A percentile compares a stretch with the other conserved stretches of the same genome.
Conservation (phyloP, 2,113 vertebrate species). For the Albula glossodonta region DNA sequence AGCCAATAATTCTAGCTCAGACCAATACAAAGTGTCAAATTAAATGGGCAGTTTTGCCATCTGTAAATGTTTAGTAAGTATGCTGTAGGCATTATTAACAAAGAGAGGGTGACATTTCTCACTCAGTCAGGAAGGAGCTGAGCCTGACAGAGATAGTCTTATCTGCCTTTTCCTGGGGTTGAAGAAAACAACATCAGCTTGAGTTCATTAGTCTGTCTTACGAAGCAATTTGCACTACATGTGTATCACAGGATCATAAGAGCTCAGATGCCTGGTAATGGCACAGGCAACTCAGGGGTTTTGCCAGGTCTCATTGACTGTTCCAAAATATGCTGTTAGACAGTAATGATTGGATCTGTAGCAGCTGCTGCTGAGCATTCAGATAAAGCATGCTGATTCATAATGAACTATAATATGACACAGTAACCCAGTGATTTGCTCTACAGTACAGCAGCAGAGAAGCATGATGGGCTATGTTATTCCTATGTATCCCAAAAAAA, state of each 20-base stretch:
- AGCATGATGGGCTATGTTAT: neutral
- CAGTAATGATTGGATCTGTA: neutral
- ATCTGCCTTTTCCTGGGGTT: neutral
- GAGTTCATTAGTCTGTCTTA: no score
- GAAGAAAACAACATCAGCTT: no score
- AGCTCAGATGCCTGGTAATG: no score
- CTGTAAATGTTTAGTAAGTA: constrained; percentile 43
- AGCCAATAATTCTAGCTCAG: no score
- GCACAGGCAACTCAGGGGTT: no score
- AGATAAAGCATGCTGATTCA: constrained; percentile 35
- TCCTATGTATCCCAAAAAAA: neutral
- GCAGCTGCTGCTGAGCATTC: constrained; percentile 30
- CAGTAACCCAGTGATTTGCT: constrained; percentile 32
- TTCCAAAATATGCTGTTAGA: no score
- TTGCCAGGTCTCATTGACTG: no score
- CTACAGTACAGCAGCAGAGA: neutral
- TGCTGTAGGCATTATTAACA: constrained; percentile 35
- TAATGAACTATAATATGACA: constrained; percentile 49
- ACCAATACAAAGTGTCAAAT: no score
- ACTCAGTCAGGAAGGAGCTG: constrained; percentile 29
- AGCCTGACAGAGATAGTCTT: constrained; percentile 15
- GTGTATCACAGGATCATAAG: no score
- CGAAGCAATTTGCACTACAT: no score
- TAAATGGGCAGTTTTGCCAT: no score
- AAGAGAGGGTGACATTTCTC: constrained; percentile 14